phyloP scores from a whole-genome alignment of 2,797 vertebrate species.

The Buphagus erythrorhynchus region DNA sequence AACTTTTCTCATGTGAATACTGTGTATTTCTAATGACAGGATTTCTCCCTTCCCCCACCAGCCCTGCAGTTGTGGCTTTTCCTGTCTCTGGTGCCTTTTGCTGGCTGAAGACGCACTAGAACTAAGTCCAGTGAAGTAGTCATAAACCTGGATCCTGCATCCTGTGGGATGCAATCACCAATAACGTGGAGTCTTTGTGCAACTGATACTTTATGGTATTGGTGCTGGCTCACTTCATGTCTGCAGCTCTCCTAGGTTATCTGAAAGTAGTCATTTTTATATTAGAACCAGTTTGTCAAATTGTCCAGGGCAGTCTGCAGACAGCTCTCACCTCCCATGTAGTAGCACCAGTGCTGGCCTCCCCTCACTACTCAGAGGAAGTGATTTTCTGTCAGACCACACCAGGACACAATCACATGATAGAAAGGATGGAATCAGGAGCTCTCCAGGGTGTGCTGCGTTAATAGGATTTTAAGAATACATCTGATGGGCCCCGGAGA shows the following conservation, averaged over 20 bases:
- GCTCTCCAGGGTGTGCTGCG: neutral
- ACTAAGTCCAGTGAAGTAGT: neutral
- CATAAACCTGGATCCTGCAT: neutral
- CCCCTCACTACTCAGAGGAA: neutral
- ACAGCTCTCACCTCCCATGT: neutral
- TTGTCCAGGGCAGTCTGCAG: neutral
- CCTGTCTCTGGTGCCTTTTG: neutral
- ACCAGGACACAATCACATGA: neutral
- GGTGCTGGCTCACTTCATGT: neutral
- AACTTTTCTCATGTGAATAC: neutral
- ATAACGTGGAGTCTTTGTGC: neutral
- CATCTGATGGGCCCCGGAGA: neutral
- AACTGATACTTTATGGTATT: neutral
- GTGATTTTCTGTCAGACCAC: conserved; percentile 38
- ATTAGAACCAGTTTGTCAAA: conserved; percentile 15
- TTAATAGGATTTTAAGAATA: neutral
- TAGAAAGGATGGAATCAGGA: conserved; percentile 6
- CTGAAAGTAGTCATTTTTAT: conserved; percentile 40
- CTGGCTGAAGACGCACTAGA: neutral
- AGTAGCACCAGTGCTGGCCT: conserved; percentile 8
- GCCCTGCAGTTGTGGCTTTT: neutral
- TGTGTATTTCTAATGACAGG: neutral
- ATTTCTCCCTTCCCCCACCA: neutral
- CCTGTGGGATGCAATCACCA: neutral
- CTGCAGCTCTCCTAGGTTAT: neutral